Conservation (phyloP, 2,113 vertebrate species). For the Illadopsis cleaveri region DNA sequence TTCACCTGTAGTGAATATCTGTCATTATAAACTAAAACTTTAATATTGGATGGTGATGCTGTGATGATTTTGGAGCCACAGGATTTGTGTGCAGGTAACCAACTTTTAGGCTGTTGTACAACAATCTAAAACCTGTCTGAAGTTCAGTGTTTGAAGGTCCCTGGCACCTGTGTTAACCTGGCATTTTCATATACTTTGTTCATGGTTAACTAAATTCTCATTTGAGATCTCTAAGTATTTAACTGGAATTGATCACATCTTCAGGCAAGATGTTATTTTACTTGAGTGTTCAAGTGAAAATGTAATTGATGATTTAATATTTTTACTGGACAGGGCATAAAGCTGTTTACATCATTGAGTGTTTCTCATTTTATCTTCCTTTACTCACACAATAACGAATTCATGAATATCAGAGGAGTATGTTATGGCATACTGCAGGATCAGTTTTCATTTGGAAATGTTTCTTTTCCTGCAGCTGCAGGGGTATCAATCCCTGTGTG, state of each 20-base stretch:
- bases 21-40: neutral
- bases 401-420: neutral
- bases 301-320: neutral
- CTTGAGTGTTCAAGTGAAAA: neutral
- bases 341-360: neutral
- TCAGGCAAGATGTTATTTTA: neutral
- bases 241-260: neutral
- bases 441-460: conserved; percentile 1
- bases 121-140: neutral
- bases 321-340: neutral
- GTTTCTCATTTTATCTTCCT: neutral
- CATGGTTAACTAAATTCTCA: neutral
- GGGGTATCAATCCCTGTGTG: neutral
- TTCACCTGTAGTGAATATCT: neutral
- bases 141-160: neutral
- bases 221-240: neutral
- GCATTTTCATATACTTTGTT: neutral
- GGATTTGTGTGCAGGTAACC: neutral
- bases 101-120: neutral
- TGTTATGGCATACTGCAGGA: neutral
- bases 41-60: neutral
- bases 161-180: neutral
- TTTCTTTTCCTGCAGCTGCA: neutral
- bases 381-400: neutral
- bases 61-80: neutral